phyloP scores from a whole-genome alignment of 2,797 vertebrate species.

The Micrastur ruficollis region DNA sequence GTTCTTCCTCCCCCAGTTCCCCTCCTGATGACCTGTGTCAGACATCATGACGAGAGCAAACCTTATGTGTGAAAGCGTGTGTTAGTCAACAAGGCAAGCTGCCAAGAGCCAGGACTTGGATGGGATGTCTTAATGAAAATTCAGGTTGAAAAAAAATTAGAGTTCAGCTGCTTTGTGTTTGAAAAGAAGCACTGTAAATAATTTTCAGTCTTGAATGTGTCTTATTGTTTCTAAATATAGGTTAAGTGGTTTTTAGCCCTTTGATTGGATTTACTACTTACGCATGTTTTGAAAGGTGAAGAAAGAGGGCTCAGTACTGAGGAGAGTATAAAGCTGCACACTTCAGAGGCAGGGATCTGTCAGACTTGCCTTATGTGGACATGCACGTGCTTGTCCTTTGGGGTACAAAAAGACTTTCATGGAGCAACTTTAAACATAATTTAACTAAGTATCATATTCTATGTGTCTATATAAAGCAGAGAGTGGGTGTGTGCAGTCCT shows the following conservation, averaged over 20 bases:
- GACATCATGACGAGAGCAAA: background rate
- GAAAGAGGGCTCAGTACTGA: background rate
- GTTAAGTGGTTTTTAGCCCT: background rate
- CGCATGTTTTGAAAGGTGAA: background rate
- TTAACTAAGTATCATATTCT: background rate
- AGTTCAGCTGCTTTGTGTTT: background rate
- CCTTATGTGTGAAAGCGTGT: background rate
- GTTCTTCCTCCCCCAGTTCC: background rate
- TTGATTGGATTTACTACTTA: background rate
- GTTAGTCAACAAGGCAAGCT: background rate
- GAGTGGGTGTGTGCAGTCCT: background rate
- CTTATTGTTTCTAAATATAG: background rate
- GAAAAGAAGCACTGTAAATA: background rate
- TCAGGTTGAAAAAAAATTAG: background rate
- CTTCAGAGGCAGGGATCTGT: background rate
- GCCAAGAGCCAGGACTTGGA: background rate
- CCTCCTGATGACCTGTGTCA: background rate
- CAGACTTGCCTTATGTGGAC: background rate
- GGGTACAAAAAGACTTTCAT: background rate
- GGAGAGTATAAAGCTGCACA: background rate
- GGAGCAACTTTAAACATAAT: background rate
- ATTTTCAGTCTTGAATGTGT: background rate
- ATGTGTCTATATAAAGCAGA: background rate
- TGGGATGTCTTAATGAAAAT: background rate
- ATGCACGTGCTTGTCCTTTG: background rate